Percentiles rank a stretch among this genome's conserved stretches.
phyloP scores from a whole-genome alignment of 53 echinoderm and acorn worm genomes.

The Apostichopus leukothele region DNA sequence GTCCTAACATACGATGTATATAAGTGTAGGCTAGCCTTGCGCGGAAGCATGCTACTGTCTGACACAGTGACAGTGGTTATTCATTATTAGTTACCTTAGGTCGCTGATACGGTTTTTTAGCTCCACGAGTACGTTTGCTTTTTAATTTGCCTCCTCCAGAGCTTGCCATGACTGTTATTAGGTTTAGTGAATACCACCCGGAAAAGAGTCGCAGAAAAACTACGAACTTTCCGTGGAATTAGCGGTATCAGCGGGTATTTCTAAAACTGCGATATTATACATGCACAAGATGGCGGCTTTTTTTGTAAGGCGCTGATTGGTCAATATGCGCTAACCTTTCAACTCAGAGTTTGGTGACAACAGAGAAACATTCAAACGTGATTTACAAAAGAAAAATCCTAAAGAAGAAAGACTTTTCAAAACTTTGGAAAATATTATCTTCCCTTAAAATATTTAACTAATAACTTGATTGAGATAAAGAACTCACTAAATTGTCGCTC shows the following conservation, averaged over 20 bases:
- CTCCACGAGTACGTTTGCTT: conserved; percentile 73
- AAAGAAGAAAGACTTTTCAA: not conserved
- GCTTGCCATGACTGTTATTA: conserved; percentile 76
- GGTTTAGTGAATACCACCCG: not conserved
- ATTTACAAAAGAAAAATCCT: not conserved
- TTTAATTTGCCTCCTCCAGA: conserved; percentile 94
- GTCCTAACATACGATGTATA: too few species aligned
- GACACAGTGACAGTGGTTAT: not conserved
- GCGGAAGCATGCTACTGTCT: not conserved
- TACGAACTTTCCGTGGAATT: conserved; percentile 43
- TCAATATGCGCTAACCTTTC: conserved; percentile 41
- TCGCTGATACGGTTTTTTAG: conserved; percentile 86
- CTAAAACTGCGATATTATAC: conserved; percentile 30
- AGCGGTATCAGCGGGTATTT: conserved; percentile 8
- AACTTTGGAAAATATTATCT: not conserved
- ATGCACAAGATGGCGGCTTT: conserved; percentile 94
- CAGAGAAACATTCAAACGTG: not conserved
- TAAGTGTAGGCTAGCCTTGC: not conserved
- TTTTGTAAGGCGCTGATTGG: conserved; percentile 84
- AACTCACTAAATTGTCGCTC: not conserved
- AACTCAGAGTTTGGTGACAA: not conserved
- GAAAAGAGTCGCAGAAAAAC: conserved; percentile 22
- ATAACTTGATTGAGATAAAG: not conserved
- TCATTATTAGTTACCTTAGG: conserved; percentile 69
- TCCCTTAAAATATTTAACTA: not conserved